Base-by-base conservation (phyloP, 2,888 invertebrate species). In the Orthosia gothica region DNA sequence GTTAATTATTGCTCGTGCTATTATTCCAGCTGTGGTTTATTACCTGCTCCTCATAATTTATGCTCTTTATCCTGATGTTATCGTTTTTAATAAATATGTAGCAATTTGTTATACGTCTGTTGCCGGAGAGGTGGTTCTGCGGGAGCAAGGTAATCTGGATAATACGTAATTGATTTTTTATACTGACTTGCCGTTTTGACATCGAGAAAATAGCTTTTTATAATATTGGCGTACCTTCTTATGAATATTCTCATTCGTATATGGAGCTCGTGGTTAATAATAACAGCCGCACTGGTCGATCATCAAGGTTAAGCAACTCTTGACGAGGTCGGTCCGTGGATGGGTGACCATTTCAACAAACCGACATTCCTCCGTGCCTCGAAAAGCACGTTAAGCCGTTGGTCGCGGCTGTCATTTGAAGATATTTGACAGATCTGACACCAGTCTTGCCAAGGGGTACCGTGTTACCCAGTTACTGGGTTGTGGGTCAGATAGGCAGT, bases 1-100 rank as follows among this genome's bases (percentile, higher is more conserved):
- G 89, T 88, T 92, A 91, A 92, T 91, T 92, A 91, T 85, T 88
- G 81, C 82, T 83, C 78, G 82, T 83, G 84, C 72, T 86, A 86
- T 88, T 88, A 88, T 88, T 87, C 81, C 73, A 72, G 73, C 79
- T 80, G 76, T 55, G 73, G 77, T 74, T 81, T 74, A 81, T 80
- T 86, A 72, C 76, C 78, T 76, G 77, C 55, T 81, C 40, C 81
- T 86, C 85, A 87, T 87, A 84, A 85, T 85, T 83, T 76, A 87
- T 84, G 87, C 86, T 76, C 77, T 87, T 81, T 87, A 88, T 84
- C 70, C 59, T 62, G 78, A 82, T 78, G 61, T 68, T 79, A 83
- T 87, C 68, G 65, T 79, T 87, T 81, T 76, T 71, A 76, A 77
- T 81, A 80, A 76, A 84, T 77, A 76, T 72, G 67, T 61, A 12